Base-by-base conservation (phyloP, 1,140 invertebrate genomes). In the Cydia fagiglandana region DNA sequence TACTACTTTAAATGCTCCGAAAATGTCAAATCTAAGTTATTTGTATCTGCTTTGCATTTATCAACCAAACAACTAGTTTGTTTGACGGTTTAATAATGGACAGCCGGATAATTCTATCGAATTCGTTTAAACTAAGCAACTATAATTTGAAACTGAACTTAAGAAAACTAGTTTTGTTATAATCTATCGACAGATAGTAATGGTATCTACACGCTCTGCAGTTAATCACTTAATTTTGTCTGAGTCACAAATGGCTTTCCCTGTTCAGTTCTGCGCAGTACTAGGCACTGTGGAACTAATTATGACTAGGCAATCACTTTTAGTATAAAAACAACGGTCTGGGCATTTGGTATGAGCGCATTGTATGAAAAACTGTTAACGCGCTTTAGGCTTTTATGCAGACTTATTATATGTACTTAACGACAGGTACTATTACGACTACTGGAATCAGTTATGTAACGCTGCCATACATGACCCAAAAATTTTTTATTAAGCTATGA, bases 31-130 rank as follows among this genome's bases (percentile, higher is more conserved):
- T 24, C 9, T 24, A 24, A 61, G 10, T 61, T 9, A 61, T 12
- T 61, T 61, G 20, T n/a, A 70, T 38, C 34, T 70, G 4, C 66
- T 38, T 70, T 7, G 17, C 66, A 70, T 70, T 70, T 70, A 41
- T 45, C 66, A 41, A 17, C 74, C 9, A 75, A 66, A 75, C 47
- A 47, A 75, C 56, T 61, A 15, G n/a, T 70, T 70, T 17, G 75
- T 53, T 34, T 41, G 68, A 76, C 75, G 34, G 10, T 47, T 24
- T 38, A 76, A 61, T 76, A 76, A 76, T 76, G 47, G 47, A 28
- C n/a, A 15, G 20, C 66, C 30, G 12, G 20, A 73, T 66, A 76
- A 73, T 76, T 73, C 50, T 61, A 76, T 76, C 15, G n/a, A 50
- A 30, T 45, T 24, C 9, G 34, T 17, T 20, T 61, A 17, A 17